Conservation (phyloP, 2,888 invertebrate species). For the Digitonthophagus gazella region DNA sequence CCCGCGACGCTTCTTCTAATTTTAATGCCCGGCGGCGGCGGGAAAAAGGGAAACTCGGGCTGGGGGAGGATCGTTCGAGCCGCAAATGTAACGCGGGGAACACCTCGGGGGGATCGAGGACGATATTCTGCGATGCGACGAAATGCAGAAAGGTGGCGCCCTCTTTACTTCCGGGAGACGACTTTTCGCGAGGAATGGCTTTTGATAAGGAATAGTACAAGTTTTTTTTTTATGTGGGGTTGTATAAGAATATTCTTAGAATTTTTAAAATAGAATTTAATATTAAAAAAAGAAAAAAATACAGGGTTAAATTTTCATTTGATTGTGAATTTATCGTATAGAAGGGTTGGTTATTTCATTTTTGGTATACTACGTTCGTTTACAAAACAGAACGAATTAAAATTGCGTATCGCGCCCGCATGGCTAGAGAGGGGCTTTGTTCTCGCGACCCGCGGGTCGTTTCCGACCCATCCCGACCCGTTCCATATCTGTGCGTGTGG, state of each 20-base stretch:
- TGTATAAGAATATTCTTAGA: too few species aligned
- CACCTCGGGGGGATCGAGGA: not conserved
- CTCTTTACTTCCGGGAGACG: not conserved
- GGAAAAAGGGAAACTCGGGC: not conserved
- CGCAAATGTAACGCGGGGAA: not conserved
- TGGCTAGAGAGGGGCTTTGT: not conserved
- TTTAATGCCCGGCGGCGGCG: constrained; percentile 30
- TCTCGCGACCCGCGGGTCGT: not conserved
- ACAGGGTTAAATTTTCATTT: too few species aligned
- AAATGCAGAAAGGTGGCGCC: not conserved
- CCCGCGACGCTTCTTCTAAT: constrained; percentile 39
- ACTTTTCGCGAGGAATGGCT: not conserved
- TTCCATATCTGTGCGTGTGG: not conserved
- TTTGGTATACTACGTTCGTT: not conserved
- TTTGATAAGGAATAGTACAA: not conserved
- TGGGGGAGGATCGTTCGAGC: not conserved
- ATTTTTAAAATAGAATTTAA: not conserved
- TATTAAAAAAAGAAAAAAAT: too few species aligned
- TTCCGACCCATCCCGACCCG: not conserved
- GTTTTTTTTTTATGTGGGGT: not conserved
- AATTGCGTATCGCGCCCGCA: not conserved
- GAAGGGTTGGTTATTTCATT: too few species aligned
- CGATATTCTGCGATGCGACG: not conserved
- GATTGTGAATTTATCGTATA: too few species aligned
- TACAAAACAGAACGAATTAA: not conserved